Conservation (phyloP, 2,888 invertebrate genomes). For the Pristionchus exspectatus region DNA sequence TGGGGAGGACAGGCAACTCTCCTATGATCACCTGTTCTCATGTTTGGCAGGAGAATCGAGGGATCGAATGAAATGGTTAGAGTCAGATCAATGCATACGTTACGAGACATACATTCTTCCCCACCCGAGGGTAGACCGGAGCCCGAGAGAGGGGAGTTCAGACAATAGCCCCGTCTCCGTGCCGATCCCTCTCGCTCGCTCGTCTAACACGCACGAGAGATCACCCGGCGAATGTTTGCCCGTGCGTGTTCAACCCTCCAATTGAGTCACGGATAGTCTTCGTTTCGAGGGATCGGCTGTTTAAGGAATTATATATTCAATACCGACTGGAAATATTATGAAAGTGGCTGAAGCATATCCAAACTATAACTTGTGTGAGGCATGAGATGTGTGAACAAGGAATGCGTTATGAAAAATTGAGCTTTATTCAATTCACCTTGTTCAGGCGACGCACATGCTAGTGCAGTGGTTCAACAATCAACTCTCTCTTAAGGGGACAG, state of each 20-base stretch:
- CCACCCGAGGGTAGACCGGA: neutral
- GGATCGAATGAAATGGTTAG: too few species aligned
- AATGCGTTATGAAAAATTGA: too few species aligned
- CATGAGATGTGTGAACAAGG: neutral
- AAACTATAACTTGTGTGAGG: neutral
- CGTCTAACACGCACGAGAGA: neutral
- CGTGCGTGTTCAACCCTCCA: neutral
- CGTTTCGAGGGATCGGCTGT: neutral
- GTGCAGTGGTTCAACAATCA: constrained; percentile 27
- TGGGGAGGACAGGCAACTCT: neutral
- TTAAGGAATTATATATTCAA: neutral
- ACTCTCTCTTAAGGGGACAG: neutral
- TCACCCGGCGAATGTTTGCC: neutral
- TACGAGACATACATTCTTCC: too few species aligned
- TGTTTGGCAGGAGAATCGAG: neutral
- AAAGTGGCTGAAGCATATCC: neutral
- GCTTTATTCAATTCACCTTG: neutral
- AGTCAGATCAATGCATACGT: too few species aligned
- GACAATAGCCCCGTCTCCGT: neutral
- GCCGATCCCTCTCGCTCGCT: neutral
- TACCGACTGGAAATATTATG: too few species aligned
- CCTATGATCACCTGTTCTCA: neutral
- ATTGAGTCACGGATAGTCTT: neutral
- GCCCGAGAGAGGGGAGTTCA: neutral
- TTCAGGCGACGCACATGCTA: neutral